phyloP scores from a whole-genome alignment of 2,888 invertebrate genomes.

The Creontiades dilutus region DNA sequence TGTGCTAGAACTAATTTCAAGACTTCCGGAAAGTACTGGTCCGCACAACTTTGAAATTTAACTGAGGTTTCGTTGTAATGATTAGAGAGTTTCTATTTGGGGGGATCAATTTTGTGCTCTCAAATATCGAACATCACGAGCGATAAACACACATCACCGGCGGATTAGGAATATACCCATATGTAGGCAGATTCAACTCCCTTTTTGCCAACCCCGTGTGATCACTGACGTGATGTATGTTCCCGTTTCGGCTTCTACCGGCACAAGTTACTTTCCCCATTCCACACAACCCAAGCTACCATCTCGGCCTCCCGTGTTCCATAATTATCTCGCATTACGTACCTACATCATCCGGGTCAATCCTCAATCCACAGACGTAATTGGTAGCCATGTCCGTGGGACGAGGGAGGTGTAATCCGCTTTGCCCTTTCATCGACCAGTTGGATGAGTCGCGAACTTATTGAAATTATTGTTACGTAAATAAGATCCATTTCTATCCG shows the following conservation, averaged over 20 bases:
- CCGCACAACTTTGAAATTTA: no score
- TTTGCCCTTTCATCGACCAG: constrained; percentile 28
- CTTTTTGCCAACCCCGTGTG: not conserved
- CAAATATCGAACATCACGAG: no score
- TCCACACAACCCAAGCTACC: no score
- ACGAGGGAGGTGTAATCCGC: not conserved
- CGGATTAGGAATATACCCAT: no score
- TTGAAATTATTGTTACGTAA: not conserved
- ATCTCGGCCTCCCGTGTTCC: not conserved
- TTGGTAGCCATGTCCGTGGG: not conserved
- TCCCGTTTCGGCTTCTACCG: not conserved
- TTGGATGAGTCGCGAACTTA: not conserved
- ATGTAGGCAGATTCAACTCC: no score
- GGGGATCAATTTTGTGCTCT: no score
- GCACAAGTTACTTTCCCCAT: not conserved
- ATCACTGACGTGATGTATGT: not conserved
- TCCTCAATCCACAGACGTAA: constrained; percentile 32
- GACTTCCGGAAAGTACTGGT: no score
- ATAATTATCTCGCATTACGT: constrained; percentile 8
- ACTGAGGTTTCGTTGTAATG: no score
- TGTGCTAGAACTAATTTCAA: no score
- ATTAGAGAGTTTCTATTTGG: no score
- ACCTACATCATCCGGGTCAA: constrained; percentile 20
- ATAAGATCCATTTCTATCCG: not conserved
- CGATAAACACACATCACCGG: no score